A percentile compares a stretch with the other conserved stretches of the same genome.
phyloP scores from a whole-genome alignment of 1,140 invertebrate species.

The Drosophila sechellia region DNA sequence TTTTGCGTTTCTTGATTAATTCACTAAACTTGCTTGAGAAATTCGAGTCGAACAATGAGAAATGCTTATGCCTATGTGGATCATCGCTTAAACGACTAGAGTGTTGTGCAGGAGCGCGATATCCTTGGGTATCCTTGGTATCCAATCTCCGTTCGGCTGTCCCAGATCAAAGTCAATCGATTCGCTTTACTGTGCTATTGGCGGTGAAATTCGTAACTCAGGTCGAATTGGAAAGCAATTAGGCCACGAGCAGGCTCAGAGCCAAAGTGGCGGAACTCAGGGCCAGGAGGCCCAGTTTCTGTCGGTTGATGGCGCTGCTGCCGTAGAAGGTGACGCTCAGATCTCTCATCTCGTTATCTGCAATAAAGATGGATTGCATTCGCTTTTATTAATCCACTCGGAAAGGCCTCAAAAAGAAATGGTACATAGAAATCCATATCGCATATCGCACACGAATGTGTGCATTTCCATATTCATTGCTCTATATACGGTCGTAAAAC shows the following conservation, averaged over 20 bases:
- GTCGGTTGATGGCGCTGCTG: constrained; percentile 68
- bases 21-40: constrained; percentile 48
- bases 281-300: constrained; percentile 64
- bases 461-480: constrained; percentile 47
- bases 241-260: constrained; percentile 62
- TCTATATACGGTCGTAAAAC: constrained; percentile 31
- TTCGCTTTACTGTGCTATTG: constrained; percentile 68
- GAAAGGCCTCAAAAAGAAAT: not conserved
- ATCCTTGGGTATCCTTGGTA: not conserved
- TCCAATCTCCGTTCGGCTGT: constrained; percentile 8
- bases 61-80: constrained; percentile 6
- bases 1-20: constrained; percentile 51
- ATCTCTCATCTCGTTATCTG: constrained; percentile 83
- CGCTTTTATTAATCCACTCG: constrained; percentile 23
- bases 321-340: constrained; percentile 84
- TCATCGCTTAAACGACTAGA: constrained; percentile 23
- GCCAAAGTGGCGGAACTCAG: constrained; percentile 59
- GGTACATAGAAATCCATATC: constrained; percentile 23
- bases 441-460: constrained; percentile 18
- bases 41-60: constrained; percentile 47
- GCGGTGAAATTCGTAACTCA: constrained; percentile 73
- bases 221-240: constrained; percentile 35
- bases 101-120: constrained; percentile 35
- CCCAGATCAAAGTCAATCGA: constrained; percentile 33
- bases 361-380: constrained; percentile 41